Conservation (phyloP, 2,888 invertebrate genomes). For the Augochlorella aurata region DNA sequence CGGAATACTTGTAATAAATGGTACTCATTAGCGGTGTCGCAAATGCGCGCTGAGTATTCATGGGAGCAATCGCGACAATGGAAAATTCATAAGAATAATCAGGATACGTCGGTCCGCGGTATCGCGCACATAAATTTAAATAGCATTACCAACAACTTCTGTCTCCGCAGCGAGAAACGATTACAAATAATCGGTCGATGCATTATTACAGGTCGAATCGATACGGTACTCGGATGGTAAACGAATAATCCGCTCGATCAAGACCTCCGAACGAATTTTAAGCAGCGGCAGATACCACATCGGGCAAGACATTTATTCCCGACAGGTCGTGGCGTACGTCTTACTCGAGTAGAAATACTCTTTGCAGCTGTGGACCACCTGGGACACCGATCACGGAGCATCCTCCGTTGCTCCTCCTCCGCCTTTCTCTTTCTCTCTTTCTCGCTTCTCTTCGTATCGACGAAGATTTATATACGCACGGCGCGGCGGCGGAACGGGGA, state of each 20-base stretch:
- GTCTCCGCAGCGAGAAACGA: background rate
- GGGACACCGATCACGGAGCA: slow-evolving; percentile 50
- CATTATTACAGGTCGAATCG: background rate
- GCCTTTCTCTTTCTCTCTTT: slow-evolving; percentile 19
- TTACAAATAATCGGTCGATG: background rate
- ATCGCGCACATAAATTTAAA: background rate
- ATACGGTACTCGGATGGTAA: background rate
- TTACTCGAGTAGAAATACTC: slow-evolving; percentile 46
- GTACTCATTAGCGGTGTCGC: background rate
- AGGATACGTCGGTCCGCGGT: background rate
- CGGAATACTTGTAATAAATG: background rate
- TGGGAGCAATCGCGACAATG: background rate
- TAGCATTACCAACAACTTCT: background rate
- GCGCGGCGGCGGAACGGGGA: slow-evolving; percentile 38
- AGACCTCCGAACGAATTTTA: slow-evolving; percentile 40
- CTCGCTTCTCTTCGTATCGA: slow-evolving; percentile 16
- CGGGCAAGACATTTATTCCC: slow-evolving; percentile 31
- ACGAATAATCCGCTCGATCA: slow-evolving; percentile 1
- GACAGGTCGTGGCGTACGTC: slow-evolving; percentile 41
- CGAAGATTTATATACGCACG: slow-evolving; percentile 58
- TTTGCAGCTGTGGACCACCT: slow-evolving; percentile 60
- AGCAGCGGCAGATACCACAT: slow-evolving; percentile 21
- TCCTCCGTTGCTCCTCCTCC: slow-evolving; percentile 14
- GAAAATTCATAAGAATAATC: background rate
- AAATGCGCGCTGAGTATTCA: background rate